Evolutionary conservation across 2,113 vertebrate genomes (phyloP).

Genomic region (Falcunculus frontatus): DNA sequence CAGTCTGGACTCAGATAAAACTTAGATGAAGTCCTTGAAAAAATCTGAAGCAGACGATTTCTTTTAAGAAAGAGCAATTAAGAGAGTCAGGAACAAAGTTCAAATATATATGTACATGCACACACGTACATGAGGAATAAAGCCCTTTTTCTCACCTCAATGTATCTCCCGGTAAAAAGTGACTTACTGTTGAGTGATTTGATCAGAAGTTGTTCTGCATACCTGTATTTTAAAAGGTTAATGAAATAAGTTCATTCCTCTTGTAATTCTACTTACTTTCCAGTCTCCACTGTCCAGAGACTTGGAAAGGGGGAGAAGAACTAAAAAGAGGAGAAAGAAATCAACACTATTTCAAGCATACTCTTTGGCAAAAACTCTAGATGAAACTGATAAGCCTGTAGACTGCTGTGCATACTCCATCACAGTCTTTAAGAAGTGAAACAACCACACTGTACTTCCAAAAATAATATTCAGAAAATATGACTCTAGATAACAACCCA

Average conservation of each 20-base stretch:
- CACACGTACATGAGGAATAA: neutral
- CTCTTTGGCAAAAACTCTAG: slow-evolving; percentile 1
- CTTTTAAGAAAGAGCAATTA: neutral
- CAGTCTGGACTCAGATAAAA: neutral
- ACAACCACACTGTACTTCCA: neutral
- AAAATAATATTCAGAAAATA: slow-evolving; percentile 15
- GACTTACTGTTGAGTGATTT: neutral
- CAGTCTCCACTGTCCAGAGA: neutral
- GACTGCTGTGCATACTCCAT: neutral
- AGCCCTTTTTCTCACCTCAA: neutral
- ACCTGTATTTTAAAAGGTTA: neutral
- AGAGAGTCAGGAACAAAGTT: neutral
- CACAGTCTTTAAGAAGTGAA: neutral
- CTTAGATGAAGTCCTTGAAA: neutral
- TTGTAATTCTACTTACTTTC: neutral
- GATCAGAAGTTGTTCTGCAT: neutral
- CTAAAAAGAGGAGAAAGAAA: neutral
- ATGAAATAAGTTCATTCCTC: neutral
- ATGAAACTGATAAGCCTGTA: neutral
- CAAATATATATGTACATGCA: neutral
- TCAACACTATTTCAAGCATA: neutral
- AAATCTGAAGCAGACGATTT: neutral
- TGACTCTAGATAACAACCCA: neutral
- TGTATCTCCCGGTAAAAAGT: neutral
- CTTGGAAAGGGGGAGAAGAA: neutral